These are phyloP conservation scores for Epizoanthus scotinus DNA, from an alignment of 92 coral and sea anemone species.

Conservation along the genomic window DNA sequence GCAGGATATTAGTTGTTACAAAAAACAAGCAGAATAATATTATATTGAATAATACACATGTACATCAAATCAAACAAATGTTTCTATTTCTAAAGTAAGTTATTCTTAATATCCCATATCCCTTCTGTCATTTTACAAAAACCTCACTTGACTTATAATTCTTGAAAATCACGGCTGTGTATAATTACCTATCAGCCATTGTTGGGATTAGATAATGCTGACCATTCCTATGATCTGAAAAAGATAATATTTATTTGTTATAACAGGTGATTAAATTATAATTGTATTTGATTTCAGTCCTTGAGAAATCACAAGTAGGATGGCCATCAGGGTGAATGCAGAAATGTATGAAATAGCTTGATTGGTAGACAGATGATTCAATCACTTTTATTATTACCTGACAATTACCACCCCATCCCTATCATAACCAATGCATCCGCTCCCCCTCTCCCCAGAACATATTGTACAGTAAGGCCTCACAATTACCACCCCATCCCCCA, in stretches of 20 bases:
- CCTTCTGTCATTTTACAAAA: too few species aligned
- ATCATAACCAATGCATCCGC: not conserved
- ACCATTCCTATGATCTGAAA: slow-evolving; percentile 88
- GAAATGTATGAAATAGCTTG: not conserved
- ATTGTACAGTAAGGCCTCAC: not conserved
- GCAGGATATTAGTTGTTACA: not conserved
- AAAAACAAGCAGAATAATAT: not conserved
- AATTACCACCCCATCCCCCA: not conserved
- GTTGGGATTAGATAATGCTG: slow-evolving; percentile 90
- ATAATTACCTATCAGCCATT: slow-evolving; percentile 92
- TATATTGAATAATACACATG: too few species aligned
- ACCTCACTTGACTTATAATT: too few species aligned
- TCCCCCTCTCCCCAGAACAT: not conserved
- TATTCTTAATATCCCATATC: too few species aligned
- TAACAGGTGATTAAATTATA: not conserved
- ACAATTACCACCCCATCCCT: too few species aligned
- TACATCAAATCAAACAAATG: too few species aligned
- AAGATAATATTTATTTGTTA: not conserved
- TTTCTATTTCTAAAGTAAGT: too few species aligned
- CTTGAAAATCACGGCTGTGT: not conserved
- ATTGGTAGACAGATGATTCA: too few species aligned
- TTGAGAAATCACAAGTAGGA: too few species aligned
- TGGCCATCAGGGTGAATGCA: not conserved
- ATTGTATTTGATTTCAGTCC: too few species aligned
- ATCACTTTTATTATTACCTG: too few species aligned